A percentile compares a stretch with the other conserved stretches of the same genome.
Evolutionary conservation across 1,140 invertebrate species (phyloP).

Genomic region (Globodera ellingtonae): DNA sequence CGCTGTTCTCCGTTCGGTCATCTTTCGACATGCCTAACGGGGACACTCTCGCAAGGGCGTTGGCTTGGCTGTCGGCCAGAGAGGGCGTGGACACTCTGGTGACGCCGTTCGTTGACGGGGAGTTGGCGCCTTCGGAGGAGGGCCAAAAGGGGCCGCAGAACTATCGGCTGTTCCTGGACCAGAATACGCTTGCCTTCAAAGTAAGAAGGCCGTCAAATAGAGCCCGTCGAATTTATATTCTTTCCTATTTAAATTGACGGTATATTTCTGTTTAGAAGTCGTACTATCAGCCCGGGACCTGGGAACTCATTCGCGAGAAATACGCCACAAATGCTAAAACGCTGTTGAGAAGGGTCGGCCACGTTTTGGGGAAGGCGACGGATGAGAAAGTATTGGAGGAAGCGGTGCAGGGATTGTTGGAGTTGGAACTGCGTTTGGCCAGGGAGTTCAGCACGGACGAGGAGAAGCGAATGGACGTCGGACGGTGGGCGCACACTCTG

Average conservation of each 20-base stretch:
- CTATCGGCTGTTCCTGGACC: slow-evolving; percentile 23
- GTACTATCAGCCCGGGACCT: slow-evolving; percentile 25
- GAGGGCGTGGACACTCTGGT: slow-evolving; percentile 22
- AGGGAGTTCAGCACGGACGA: slow-evolving; percentile 48
- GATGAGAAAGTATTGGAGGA: slow-evolving; percentile 26
- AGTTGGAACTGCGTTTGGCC: slow-evolving; percentile 50
- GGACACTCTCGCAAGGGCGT: slow-evolving; percentile 11
- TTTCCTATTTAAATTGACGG: background rate
- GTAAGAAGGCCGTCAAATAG: background rate
- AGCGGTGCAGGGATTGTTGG: slow-evolving; percentile 43
- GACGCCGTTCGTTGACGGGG: slow-evolving; percentile 22
- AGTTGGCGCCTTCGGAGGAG: background rate
- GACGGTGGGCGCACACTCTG: slow-evolving; percentile 19
- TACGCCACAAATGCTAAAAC: slow-evolving; percentile 4
- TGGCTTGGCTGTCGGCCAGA: slow-evolving; percentile 12
- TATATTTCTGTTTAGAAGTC: background rate
- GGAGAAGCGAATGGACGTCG: slow-evolving; percentile 41
- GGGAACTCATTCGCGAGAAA: slow-evolving; percentile 14
- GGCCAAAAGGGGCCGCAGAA: background rate
- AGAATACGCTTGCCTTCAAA: slow-evolving; percentile 7
- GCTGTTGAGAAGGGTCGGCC: slow-evolving; percentile 1
- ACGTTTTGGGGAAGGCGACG: slow-evolving; percentile 9
- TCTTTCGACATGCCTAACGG: slow-evolving; percentile 6
- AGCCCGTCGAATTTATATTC: too few species aligned
- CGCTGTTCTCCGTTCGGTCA: background rate